Conservation (phyloP, 2,888 invertebrate genomes). For the Imbricaverruca yamaguchii region DNA sequence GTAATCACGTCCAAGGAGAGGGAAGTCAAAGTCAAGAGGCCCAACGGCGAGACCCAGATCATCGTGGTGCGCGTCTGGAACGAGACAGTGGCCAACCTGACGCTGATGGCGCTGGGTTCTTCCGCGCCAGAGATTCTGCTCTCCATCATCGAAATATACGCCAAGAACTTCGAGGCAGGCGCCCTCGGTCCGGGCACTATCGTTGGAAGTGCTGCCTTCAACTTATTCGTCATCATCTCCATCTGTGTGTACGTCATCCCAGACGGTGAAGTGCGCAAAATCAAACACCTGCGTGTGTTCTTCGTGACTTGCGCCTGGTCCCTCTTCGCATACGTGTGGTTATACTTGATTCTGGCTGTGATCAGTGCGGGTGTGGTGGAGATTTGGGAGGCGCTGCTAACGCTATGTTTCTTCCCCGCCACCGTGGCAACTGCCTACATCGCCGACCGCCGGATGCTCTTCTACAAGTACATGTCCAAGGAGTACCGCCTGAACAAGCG, state of each 20-base stretch:
- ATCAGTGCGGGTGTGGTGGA: constrained; percentile 80
- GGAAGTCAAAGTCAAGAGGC: constrained; percentile 81
- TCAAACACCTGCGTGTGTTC: constrained; percentile 93
- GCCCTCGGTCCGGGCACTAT: constrained; percentile 97
- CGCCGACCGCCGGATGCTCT: constrained; percentile 77
- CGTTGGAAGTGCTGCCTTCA: constrained; percentile 97
- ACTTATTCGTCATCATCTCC: constrained; percentile 94
- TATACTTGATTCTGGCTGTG: constrained; percentile 86
- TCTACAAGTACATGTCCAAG: constrained; percentile 80
- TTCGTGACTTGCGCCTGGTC: constrained; percentile 97
- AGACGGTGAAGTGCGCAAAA: constrained; percentile 79
- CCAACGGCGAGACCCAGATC: constrained; percentile 71
- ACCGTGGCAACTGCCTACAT: constrained; percentile 95
- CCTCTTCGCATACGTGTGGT: constrained; percentile 96
- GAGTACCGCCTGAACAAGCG: constrained; percentile 82
- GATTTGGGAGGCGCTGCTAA: constrained; percentile 95
- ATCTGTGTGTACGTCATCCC: constrained; percentile 89
- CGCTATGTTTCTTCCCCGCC: constrained; percentile 92
- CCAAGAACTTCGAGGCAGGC: constrained; percentile 89
- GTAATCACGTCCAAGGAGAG: constrained; percentile 97
- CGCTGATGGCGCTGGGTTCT: constrained; percentile 96
- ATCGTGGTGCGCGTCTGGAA: constrained; percentile 96
- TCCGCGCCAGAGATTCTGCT: constrained; percentile 97
- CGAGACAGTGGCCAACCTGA: constrained; percentile 96
- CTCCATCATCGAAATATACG: constrained; percentile 95